Percentiles rank a stretch among this genome's conserved stretches.
phyloP scores from a whole-genome alignment of 2,113 vertebrate species.

The Xiphias gladius region DNA sequence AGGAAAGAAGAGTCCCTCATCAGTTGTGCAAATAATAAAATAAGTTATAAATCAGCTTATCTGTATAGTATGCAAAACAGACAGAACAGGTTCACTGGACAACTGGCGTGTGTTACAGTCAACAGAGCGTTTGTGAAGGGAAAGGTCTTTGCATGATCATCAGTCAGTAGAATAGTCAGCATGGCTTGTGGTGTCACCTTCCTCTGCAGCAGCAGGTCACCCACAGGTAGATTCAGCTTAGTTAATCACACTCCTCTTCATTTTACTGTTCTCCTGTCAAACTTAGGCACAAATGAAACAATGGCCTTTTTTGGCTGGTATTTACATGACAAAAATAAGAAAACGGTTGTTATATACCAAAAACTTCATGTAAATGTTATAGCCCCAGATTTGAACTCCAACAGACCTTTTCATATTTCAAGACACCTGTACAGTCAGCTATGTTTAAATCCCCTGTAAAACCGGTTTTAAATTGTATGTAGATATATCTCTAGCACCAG shows the following conservation, averaged over 20 bases:
- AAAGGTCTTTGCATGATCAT: conserved; percentile 8
- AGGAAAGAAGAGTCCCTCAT: conserved; percentile 17
- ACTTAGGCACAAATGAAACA: neutral
- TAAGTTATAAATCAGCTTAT: conserved; percentile 37
- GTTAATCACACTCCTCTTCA: neutral
- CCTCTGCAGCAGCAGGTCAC: neutral
- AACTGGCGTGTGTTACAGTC: conserved; percentile 22
- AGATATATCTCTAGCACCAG: no score
- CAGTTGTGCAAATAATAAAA: conserved; percentile 43
- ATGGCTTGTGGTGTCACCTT: neutral
- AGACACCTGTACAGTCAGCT: neutral
- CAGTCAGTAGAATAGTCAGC: neutral
- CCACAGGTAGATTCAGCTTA: neutral
- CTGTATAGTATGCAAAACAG: conserved; percentile 30
- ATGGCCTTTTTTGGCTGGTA: neutral
- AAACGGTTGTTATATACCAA: neutral
- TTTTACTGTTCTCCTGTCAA: neutral
- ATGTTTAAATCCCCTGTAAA: neutral
- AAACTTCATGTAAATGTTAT: no score
- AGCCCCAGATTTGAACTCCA: neutral
- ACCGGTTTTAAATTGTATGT: neutral
- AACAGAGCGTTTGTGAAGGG: conserved; percentile 39
- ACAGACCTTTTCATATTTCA: neutral
- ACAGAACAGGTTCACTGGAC: conserved; percentile 21
- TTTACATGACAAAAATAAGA: neutral